Percentiles rank a stretch among this genome's conserved stretches.
phyloP scores from a whole-genome alignment of 64 coral and sea anemone genomes.

The Astreopora myriophthalma region DNA sequence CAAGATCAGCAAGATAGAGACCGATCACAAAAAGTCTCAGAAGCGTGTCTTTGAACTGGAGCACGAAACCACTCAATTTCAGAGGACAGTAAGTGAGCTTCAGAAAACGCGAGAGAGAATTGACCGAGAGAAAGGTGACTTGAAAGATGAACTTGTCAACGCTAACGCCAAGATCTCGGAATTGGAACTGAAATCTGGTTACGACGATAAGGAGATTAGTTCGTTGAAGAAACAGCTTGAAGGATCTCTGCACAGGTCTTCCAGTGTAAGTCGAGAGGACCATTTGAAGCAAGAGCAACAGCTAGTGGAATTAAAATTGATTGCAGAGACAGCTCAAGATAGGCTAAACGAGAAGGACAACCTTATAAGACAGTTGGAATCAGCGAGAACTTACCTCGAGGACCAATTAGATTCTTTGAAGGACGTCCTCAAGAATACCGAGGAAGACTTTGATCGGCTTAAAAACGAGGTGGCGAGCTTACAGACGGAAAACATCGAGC shows the following conservation, averaged over 20 bases:
- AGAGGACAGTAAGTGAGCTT: conserved; percentile 82
- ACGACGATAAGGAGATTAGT: conserved; percentile 79
- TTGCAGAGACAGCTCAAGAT: conserved; percentile 81
- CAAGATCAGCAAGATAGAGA: conserved; percentile 69
- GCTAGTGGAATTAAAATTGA: conserved; percentile 77
- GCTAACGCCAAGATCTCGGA: conserved; percentile 83
- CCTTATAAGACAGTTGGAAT: conserved; percentile 77
- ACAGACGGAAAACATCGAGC: conserved; percentile 85
- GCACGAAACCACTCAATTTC: conserved; percentile 61
- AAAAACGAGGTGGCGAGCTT: conserved; percentile 69
- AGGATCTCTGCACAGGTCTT: conserved; percentile 73
- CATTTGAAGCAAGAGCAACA: conserved; percentile 76
- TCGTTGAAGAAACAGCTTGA: conserved; percentile 88
- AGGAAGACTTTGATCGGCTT: conserved; percentile 69
- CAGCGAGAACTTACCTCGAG: conserved; percentile 67
- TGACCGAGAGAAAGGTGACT: conserved; percentile 69
- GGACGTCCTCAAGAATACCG: conserved; percentile 27
- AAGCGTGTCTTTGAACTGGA: conserved; percentile 86
- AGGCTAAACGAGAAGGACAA: conserved; percentile 92
- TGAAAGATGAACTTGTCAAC: conserved; percentile 81
- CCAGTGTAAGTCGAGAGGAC: conserved; percentile 66
- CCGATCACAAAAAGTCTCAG: conserved; percentile 92
- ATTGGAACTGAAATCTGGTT: conserved; percentile 87
- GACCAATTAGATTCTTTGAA: conserved; percentile 80
- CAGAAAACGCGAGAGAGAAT: conserved; percentile 66